Conservation (phyloP, 1,140 invertebrate genomes). For the Zaprionus capensis region DNA sequence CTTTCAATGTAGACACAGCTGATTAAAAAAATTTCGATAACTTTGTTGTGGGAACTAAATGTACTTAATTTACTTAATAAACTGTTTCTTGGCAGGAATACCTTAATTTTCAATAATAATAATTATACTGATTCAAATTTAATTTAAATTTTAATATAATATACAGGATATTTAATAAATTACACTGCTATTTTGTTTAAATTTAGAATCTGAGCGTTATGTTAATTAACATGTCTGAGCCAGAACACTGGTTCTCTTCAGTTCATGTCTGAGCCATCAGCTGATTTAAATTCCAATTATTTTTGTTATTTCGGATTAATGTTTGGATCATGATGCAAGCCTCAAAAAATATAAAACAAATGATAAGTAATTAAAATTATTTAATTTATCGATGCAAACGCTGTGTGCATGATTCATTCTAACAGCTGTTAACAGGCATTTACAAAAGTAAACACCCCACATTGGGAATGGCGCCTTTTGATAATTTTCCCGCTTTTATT, state of each 20-base stretch:
- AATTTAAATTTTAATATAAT: neutral
- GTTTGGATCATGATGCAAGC: neutral
- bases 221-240: no score
- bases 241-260: neutral
- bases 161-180: neutral
- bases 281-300: conserved; percentile 8
- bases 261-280: neutral
- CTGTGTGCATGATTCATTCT: neutral
- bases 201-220: no score
- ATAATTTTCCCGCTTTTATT: conserved; percentile 38
- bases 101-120: no score
- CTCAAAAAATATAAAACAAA: neutral
- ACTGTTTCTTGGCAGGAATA: no score
- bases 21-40: conserved; percentile 12
- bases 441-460: conserved; percentile 9
- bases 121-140: no score
- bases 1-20: neutral
- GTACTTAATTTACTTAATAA: no score
- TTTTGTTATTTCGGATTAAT: neutral
- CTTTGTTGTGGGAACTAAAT: neutral
- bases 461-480: conserved; percentile 21
- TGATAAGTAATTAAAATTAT: conserved; percentile 27
- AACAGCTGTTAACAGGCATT: conserved; percentile 27
- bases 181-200: no score
- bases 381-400: conserved; percentile 12